Base-by-base conservation (phyloP, 2,888 invertebrate species). In the Pseudanteris insignis region DNA sequence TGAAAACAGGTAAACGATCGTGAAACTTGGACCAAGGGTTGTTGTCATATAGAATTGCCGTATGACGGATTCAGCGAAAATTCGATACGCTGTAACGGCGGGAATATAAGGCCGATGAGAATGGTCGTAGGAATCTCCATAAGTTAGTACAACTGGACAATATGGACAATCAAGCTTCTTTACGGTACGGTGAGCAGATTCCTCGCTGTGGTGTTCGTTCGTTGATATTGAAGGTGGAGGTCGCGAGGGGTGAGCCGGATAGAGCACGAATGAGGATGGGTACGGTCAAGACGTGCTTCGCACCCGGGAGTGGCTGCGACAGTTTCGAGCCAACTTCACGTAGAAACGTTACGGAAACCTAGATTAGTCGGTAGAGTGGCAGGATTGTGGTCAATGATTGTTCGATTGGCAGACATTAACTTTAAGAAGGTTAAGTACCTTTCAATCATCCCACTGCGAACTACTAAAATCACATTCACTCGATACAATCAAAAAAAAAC, bases 151-250 rank as follows among this genome's bases (percentile, higher is more conserved):
- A 50, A 44, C 63, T 51, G 73, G 75, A 77, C 77, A 78, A 78
- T 78, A 75, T 74, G 77, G 76, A 77, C 76, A 78, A 78, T 78
- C 78, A 77, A 70, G 72, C 72, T 73, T 69, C 67, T 77, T 77
- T 67, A 73, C 73, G 72, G 69, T 74, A 75, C 72, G 73, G 65
- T 70, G 73, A 59, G 54, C 71, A 68, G 65, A 62, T 67, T 65
- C 47, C 53, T 50, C 60, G 61, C 64, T 63, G 58, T 65, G 65
- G 57, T 65, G 64, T 60, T 51, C 63, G 34, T 46, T 37, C 43
- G 54, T 62, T 46, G 40, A 64, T 64, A 61, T 57, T 43, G 40
- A 47, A 59, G 36, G 30, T 43, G 53, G 63, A 34, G 36, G 37
- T 47, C 55, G 50, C 46, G 48, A 51, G 63, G 41, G 60, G 55